Evolutionary conservation across 2,113 vertebrate genomes (phyloP).

Genomic region (Pipa parva): DNA sequence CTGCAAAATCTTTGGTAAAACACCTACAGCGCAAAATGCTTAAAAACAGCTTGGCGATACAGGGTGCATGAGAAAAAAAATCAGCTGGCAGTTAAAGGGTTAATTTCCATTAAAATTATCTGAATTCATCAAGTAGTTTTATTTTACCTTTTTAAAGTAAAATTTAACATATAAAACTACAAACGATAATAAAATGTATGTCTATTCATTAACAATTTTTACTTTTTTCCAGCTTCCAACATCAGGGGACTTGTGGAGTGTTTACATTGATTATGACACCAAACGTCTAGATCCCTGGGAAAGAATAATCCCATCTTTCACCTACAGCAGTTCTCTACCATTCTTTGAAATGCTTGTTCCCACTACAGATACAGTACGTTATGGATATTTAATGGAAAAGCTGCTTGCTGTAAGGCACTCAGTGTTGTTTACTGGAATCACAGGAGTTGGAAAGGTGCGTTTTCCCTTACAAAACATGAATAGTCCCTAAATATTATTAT

Average conservation of each 20-base stretch:
- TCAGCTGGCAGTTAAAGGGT: no score
- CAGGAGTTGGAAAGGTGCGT: conserved; percentile 84
- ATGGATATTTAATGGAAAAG: conserved; percentile 83
- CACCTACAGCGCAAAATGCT: no score
- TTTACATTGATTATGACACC: conserved; percentile 72
- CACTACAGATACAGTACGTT: conserved; percentile 79
- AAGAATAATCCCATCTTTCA: conserved; percentile 70
- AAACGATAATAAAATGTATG: no score
- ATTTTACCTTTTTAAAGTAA: no score
- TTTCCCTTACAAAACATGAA: not conserved
- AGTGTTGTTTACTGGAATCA: conserved; percentile 76
- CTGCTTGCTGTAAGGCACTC: conserved; percentile 73
- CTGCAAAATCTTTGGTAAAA: no score
- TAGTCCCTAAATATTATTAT: not conserved
- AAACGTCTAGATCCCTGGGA: conserved; percentile 74
- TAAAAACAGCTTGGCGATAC: no score
- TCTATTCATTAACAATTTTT: not conserved
- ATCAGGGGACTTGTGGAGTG: conserved; percentile 68
- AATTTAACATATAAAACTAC: not conserved
- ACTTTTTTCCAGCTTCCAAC: conserved; percentile 62
- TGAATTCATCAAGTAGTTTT: no score
- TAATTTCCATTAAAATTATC: no score
- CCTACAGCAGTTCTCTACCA: conserved; percentile 65
- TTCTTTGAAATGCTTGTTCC: conserved; percentile 87
- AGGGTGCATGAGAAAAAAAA: no score